Conservation (phyloP, 2,797 vertebrate genomes). For the Danio kyathit region DNA sequence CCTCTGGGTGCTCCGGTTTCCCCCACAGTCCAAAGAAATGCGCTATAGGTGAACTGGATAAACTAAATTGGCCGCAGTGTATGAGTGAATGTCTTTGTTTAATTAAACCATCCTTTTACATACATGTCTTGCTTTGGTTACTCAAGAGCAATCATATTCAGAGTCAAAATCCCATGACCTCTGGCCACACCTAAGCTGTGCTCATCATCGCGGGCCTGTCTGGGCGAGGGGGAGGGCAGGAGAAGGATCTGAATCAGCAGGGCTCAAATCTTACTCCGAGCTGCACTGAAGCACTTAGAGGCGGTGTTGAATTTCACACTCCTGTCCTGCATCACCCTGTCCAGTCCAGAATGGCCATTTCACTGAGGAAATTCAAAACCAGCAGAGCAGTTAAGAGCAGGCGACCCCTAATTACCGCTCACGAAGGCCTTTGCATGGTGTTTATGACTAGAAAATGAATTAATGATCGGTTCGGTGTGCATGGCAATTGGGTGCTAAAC, state of each 20-base stretch:
- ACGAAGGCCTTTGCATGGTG: constrained; percentile 62
- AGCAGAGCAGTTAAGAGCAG: constrained; percentile 52
- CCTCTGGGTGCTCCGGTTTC: no score
- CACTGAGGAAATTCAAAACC: constrained; percentile 65
- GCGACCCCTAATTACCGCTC: constrained; percentile 66
- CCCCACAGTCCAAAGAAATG: no score
- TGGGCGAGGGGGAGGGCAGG: neutral
- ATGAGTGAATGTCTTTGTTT: no score
- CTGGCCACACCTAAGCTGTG: neutral
- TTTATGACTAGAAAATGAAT: constrained; percentile 65
- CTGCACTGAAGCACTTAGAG: constrained; percentile 34
- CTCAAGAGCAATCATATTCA: neutral
- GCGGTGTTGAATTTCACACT: constrained; percentile 65
- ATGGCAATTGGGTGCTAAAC: neutral
- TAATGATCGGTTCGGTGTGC: constrained; percentile 54
- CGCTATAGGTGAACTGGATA: no score
- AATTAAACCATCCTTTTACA: no score
- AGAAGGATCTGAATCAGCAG: constrained; percentile 33
- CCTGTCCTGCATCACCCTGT: constrained; percentile 50
- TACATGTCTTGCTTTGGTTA: neutral
- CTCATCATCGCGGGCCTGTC: constrained; percentile 2
- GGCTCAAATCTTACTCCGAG: constrained; percentile 6
- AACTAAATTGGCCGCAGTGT: no score
- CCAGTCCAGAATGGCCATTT: constrained; percentile 62
- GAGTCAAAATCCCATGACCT: neutral